Conservation (phyloP, 1,140 invertebrate genomes). For the Cydia strobilella region DNA sequence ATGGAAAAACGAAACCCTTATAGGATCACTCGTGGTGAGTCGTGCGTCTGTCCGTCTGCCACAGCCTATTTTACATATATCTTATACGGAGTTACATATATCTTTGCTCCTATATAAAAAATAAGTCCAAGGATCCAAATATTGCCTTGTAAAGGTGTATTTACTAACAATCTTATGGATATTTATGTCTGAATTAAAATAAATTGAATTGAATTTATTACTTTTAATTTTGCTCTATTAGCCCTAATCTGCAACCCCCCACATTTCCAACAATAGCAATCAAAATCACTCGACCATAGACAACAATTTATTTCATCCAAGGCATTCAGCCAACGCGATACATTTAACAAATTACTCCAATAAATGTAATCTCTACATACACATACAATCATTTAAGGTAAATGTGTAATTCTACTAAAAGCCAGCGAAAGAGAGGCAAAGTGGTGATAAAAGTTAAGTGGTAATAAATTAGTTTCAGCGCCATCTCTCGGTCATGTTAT, state of each 20-base stretch:
- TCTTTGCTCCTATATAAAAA: too few species aligned
- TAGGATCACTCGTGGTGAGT: too few species aligned
- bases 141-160: too few species aligned
- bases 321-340: constrained; percentile 39
- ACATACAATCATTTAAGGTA: constrained; percentile 49
- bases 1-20: too few species aligned
- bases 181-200: too few species aligned
- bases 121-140: too few species aligned
- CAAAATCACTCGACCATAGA: constrained; percentile 18
- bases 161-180: too few species aligned
- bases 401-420: constrained; percentile 74
- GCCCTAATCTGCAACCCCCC: background rate
- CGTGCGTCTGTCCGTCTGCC: too few species aligned
- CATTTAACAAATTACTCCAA: constrained; percentile 62
- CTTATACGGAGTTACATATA: too few species aligned
- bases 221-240: background rate
- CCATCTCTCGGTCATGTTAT: constrained; percentile 68
- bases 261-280: constrained; percentile 1
- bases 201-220: too few species aligned
- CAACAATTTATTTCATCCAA: constrained; percentile 15
- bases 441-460: constrained; percentile 66
- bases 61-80: too few species aligned
- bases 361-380: constrained; percentile 59
- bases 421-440: constrained; percentile 64
- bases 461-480: constrained; percentile 63